Conservation (phyloP, 2,888 invertebrate genomes). For the Nemotelus pantherinus region DNA sequence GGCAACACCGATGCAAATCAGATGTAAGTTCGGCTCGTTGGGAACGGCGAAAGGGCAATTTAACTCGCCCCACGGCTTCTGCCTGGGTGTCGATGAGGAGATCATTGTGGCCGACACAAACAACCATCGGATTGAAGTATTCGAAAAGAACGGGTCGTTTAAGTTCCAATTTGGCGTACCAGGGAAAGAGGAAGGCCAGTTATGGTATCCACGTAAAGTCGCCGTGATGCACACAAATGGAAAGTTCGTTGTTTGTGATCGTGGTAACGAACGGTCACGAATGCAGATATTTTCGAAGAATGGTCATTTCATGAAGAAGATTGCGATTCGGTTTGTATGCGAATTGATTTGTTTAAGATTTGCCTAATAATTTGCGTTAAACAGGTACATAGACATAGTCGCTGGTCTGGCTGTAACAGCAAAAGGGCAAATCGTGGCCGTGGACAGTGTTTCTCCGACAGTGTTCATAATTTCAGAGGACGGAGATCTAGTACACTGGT, state of each 20-base stretch:
- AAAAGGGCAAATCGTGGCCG: slow-evolving; percentile 93
- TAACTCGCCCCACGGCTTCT: slow-evolving; percentile 97
- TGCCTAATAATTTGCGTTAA: neutral
- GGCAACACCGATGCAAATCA: slow-evolving; percentile 85
- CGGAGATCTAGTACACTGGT: slow-evolving; percentile 94
- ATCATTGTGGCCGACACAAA: slow-evolving; percentile 97
- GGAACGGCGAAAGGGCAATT: slow-evolving; percentile 94
- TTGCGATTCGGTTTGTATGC: slow-evolving; percentile 72
- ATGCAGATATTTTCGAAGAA: slow-evolving; percentile 98
- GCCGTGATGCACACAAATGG: slow-evolving; percentile 88
- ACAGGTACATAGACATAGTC: slow-evolving; percentile 86
- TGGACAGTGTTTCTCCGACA: slow-evolving; percentile 96
- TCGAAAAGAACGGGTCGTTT: slow-evolving; percentile 92
- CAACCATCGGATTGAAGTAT: slow-evolving; percentile 95
- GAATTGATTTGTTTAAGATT: neutral
- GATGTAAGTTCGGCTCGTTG: slow-evolving; percentile 93
- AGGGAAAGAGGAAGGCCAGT: slow-evolving; percentile 94
- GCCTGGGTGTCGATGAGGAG: slow-evolving; percentile 92
- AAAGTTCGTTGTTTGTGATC: slow-evolving; percentile 96
- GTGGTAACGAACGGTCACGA: slow-evolving; percentile 94
- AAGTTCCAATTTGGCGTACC: slow-evolving; percentile 95
- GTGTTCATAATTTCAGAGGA: slow-evolving; percentile 93
- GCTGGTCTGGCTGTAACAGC: slow-evolving; percentile 94
- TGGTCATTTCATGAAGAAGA: slow-evolving; percentile 95
- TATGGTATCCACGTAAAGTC: slow-evolving; percentile 97